Evolutionary conservation across 1,140 invertebrate species (phyloP), one percentile per base, ranked within the genome.

Genomic region (Temnothorax longispinosus): DNA sequence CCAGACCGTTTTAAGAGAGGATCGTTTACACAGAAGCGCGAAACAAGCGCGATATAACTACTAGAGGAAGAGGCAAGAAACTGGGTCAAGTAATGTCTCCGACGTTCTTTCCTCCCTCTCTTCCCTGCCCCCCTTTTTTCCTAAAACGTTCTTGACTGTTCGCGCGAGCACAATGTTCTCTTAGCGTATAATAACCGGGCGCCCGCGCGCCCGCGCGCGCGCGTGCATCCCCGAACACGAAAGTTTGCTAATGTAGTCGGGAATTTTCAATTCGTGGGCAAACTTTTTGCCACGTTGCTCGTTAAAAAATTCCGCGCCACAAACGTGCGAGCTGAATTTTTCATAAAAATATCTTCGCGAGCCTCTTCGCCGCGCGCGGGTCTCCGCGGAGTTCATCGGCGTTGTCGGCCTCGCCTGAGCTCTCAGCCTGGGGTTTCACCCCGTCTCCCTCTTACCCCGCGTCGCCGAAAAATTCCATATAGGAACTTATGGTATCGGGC

Each of bases 1-100:
- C 69, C 86, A 65, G 81, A 54, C 89, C 72, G 76, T 90, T 90
- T 74, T 85, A 82, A 65, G 81, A 64, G 88, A 54, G 58, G 41
- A n/a, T 56, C 76, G 80, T 90, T 90, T 84, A 74, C 65, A 52
- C 54, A 76, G 58, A 54, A 60, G 69, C 50, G 77, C 72, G 88
- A 72, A 89, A 90, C 75, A 87, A 89, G 85, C 86, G 58, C 64
- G 60, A 27, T 21, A 27, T n/a, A 38, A 82, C 65, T 64, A 44
- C 13, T 5, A 71, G n/a, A 71, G n/a, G 58, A 75, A 69, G n/a
- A n/a, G 80, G 80, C 35, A 74, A 85, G 77, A 90, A 90, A 90
- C 81, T 90, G 84, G 89, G 88, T 85, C 89, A 69, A 88, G 89
- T 71, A 74, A 88, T 77, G 87, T 87, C 89, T 88, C 85, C 76